Percentiles rank a stretch among this genome's conserved stretches.
phyloP scores from a whole-genome alignment of 2,113 vertebrate genomes.

The Polypterus bichir region DNA sequence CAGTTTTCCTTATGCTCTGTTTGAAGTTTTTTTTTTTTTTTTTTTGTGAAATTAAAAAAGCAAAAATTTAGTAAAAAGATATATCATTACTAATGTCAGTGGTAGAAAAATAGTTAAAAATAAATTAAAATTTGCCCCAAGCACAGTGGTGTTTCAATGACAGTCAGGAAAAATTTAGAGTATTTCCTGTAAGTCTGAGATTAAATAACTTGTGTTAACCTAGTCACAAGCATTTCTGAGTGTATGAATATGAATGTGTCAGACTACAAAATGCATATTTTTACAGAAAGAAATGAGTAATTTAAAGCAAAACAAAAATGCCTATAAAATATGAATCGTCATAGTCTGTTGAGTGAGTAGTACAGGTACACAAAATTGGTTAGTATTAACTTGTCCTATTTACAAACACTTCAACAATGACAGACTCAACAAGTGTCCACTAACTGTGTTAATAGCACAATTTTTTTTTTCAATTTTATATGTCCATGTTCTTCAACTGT shows the following conservation, averaged over 20 bases:
- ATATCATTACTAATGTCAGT: not conserved
- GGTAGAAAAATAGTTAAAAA: not conserved
- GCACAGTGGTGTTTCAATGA: slow-evolving; percentile 18
- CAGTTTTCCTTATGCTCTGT: no score
- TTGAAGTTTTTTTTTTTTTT: no score
- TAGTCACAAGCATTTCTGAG: slow-evolving; percentile 18
- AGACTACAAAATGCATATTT: slow-evolving; percentile 5
- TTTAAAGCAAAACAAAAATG: slow-evolving; percentile 50
- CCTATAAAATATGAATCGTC: slow-evolving; percentile 60
- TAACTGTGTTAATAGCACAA: slow-evolving; percentile 84
- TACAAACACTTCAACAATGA: slow-evolving; percentile 94
- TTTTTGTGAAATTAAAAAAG: no score
- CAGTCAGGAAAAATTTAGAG: slow-evolving; percentile 28
- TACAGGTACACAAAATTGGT: slow-evolving; percentile 88
- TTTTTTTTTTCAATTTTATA: slow-evolving; percentile 56
- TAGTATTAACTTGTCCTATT: slow-evolving; percentile 89
- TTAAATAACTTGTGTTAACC: slow-evolving; percentile 26
- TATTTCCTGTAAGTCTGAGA: slow-evolving; percentile 28
- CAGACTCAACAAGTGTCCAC: slow-evolving; percentile 85
- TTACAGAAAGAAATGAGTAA: slow-evolving; percentile 29
- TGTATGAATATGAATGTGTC: slow-evolving; percentile 12
- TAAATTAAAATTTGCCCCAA: not conserved
- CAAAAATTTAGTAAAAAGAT: no score
- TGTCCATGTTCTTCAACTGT: slow-evolving; percentile 69
- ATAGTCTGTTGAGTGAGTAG: slow-evolving; percentile 65